Evolutionary conservation across 1,140 invertebrate species (phyloP).

Genomic region (Atta colombica): DNA sequence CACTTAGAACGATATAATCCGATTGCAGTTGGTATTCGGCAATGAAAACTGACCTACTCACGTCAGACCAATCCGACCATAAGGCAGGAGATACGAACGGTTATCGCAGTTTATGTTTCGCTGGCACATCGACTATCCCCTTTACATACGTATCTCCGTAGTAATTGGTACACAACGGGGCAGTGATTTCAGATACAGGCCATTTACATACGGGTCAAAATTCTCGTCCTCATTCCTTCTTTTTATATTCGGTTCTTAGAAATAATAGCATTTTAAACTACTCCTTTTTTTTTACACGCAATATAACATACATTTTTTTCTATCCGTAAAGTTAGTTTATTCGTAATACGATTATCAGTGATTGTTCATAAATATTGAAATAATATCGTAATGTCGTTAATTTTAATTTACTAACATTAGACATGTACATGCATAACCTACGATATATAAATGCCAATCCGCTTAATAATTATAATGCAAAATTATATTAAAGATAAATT

Average conservation of each 20-base stretch:
- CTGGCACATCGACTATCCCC: constrained; percentile 63
- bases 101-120: constrained; percentile 74
- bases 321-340: constrained; percentile 2
- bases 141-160: constrained; percentile 70
- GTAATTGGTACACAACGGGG: constrained; percentile 75
- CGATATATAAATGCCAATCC: not conserved
- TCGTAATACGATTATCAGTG: not conserved
- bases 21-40: constrained; percentile 56
- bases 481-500: constrained; percentile 9
- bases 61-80: constrained; percentile 63
- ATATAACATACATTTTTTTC: constrained; percentile 33
- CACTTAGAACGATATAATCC: constrained; percentile 26
- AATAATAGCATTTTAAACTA: not conserved
- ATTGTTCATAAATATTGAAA: not conserved
- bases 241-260: not conserved
- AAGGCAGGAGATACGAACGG: constrained; percentile 70
- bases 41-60: constrained; percentile 63
- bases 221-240: not conserved
- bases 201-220: constrained; percentile 49
- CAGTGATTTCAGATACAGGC: constrained; percentile 70
- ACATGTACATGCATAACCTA: not conserved
- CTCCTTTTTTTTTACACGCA: not conserved
- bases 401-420: constrained; percentile 16
- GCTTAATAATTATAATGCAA: constrained; percentile 21
- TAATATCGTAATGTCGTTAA: not conserved